Evolutionary conservation across 2,797 vertebrate species (phyloP).

Genomic region (Luscinia luscinia): DNA sequence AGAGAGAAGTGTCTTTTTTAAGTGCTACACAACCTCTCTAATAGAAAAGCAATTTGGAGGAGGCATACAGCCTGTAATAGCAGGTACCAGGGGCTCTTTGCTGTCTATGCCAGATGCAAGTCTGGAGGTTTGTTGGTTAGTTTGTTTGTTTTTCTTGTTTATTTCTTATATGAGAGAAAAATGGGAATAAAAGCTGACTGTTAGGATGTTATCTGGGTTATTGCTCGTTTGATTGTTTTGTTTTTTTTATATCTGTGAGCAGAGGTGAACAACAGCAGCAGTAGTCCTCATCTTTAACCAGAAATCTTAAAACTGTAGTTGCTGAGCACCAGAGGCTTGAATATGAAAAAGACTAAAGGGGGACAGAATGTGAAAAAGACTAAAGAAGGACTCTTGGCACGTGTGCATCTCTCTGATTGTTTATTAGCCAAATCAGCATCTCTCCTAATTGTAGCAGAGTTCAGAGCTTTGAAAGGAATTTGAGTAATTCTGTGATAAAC

Average conservation of each 20-base stretch:
- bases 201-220: background rate
- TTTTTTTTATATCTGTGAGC: background rate
- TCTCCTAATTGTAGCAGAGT: constrained; percentile 1
- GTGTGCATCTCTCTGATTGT: background rate
- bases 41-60: background rate
- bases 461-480: constrained; percentile 33
- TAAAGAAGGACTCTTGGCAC: background rate
- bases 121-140: background rate
- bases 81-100: background rate
- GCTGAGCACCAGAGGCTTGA: background rate
- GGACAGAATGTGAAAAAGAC: background rate
- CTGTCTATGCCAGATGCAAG: background rate
- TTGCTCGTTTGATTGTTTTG: background rate
- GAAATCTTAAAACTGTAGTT: background rate
- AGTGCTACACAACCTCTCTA: background rate
- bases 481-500: background rate
- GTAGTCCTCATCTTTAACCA: background rate
- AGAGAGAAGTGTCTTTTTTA: background rate
- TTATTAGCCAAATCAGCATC: background rate
- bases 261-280: background rate
- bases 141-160: background rate
- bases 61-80: background rate
- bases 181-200: background rate
- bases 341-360: background rate
- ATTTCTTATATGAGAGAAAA: background rate